Base-by-base conservation (phyloP, 2,888 invertebrate genomes). In the Poecilus cupreus region DNA sequence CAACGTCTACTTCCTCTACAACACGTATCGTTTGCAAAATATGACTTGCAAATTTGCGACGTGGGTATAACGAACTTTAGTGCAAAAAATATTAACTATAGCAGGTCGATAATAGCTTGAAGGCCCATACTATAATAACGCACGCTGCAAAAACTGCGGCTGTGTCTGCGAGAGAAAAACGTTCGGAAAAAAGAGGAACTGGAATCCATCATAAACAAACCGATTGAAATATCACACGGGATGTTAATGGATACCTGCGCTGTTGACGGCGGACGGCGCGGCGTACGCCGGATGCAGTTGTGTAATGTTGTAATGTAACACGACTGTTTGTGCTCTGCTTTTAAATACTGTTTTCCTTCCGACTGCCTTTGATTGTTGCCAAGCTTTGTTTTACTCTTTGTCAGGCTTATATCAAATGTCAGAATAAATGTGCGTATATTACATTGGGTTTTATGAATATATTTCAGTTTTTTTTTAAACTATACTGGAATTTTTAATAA, bases 11-110 rank as follows among this genome's bases (percentile, higher is more conserved):
- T n/a, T n/a, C 3, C 22, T 54, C 16, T 54, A 54, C 13, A 32
- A 2, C 6, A 39, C 16, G 70, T 43, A 39, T 39, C 43, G 70
- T 51, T 39, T 13, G 57, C 54, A 54, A 57, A 76, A 57, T 76
- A 78, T 78, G 64, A 78, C 78, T 78, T 78, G 78, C 78, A 78
- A 64, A 78, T 78, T 64, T 24, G 20, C 64, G 20, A 46, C 4
- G 26, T n/a, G n/a, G n/a, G 75, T 70, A 39, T 78, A 78, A 78
- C 64, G 78, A 78, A 78, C 64, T 78, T 37, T 49, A 16, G 37
- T 37, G 20, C 26, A 76, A 76, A 51, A 76, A 37, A 54, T 54
- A 76, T 54, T 51, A 54, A 76, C 46, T 39, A 60, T 78, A 64
- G 22, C 64, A 78, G 64, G 43, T 78, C 78, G 78, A 78, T 78